Conservation (phyloP, 2,113 vertebrate genomes). For the Rhabdomys dilectus region DNA sequence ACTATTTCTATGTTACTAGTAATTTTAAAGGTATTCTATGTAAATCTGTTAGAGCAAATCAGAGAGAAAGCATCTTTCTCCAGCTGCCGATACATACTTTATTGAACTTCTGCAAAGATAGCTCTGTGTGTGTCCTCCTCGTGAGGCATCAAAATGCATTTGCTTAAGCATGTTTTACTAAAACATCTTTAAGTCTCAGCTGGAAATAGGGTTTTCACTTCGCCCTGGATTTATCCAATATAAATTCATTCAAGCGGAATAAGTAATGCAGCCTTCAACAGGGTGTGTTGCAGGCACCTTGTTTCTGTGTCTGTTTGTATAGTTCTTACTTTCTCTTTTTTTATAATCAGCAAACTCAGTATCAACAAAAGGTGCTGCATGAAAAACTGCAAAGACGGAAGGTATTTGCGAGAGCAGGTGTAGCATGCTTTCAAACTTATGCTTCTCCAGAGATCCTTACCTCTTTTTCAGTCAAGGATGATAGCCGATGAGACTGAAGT, state of each 20-base stretch:
- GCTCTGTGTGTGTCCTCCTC: slow-evolving; percentile 70
- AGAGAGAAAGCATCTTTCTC: slow-evolving; percentile 62
- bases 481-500: not conserved
- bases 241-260: slow-evolving; percentile 77
- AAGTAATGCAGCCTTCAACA: slow-evolving; percentile 75
- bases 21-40: slow-evolving; percentile 65
- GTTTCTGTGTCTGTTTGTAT: slow-evolving; percentile 52
- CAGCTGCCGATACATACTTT: slow-evolving; percentile 64
- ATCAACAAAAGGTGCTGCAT: slow-evolving; percentile 41
- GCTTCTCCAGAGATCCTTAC: not conserved
- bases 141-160: slow-evolving; percentile 73
- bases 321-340: slow-evolving; percentile 46
- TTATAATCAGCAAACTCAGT: slow-evolving; percentile 61
- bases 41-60: slow-evolving; percentile 71
- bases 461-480: not conserved
- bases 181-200: slow-evolving; percentile 83
- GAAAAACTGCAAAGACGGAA: slow-evolving; percentile 44
- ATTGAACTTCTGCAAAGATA: slow-evolving; percentile 75
- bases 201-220: slow-evolving; percentile 81
- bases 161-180: slow-evolving; percentile 80
- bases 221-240: slow-evolving; percentile 77
- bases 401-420: slow-evolving; percentile 51
- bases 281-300: slow-evolving; percentile 60
- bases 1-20: slow-evolving; percentile 52
- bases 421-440: not conserved